Percentiles rank a stretch among this genome's conserved stretches.
Evolutionary conservation across 1,140 invertebrate species (phyloP).

Genomic region (Nephila pilipes): DNA sequence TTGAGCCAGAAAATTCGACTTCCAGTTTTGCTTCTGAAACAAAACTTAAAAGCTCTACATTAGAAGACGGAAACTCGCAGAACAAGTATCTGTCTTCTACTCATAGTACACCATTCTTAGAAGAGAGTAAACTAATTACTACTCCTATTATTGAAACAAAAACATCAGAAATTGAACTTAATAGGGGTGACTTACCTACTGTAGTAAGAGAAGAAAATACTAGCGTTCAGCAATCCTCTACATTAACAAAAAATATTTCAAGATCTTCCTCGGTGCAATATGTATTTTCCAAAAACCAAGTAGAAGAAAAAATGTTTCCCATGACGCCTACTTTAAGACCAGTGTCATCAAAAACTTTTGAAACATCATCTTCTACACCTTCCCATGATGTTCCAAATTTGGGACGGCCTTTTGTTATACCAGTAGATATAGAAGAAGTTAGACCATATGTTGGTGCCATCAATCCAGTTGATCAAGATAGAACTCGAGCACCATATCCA

Average conservation of each 20-base stretch:
- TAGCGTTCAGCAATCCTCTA: neutral
- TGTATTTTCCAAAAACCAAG: neutral
- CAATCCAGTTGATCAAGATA: constrained; percentile 54
- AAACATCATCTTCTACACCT: neutral
- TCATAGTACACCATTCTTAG: neutral
- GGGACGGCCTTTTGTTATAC: constrained; percentile 71
- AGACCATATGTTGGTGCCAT: constrained; percentile 67
- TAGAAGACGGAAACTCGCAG: neutral
- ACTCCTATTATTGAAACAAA: neutral
- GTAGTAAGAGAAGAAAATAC: neutral
- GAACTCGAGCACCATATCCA: neutral
- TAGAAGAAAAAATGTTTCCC: neutral
- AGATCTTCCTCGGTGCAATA: neutral
- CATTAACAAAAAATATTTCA: neutral
- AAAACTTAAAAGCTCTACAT: neutral
- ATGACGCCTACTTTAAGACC: neutral
- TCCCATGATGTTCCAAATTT: neutral
- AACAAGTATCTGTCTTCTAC: neutral
- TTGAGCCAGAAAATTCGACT: neutral
- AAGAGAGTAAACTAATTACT: neutral
- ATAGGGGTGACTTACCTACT: neutral
- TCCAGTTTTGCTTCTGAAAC: neutral
- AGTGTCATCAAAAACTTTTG: constrained; percentile 1
- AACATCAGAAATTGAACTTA: neutral
- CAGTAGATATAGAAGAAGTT: constrained; percentile 77